Evolutionary conservation across 2,113 vertebrate species (phyloP).

Genomic region (Hippopotamus amphibius): DNA sequence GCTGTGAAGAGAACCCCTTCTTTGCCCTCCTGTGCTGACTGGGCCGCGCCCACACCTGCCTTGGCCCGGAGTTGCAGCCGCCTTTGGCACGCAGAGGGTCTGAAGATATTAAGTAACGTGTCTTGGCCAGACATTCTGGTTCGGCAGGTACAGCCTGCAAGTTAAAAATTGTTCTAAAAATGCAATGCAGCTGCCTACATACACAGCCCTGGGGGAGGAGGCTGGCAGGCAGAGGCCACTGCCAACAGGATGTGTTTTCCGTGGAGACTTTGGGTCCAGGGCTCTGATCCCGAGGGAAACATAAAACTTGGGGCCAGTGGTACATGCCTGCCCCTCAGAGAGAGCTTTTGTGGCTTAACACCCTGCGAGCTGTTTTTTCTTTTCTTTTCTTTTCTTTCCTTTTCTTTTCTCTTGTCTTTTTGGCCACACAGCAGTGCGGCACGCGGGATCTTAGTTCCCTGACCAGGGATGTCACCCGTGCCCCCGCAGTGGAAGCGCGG

Average conservation of each 20-base stretch:
- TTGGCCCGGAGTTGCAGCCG: background rate
- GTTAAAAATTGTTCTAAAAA: conserved; percentile 70
- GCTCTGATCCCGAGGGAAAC: background rate
- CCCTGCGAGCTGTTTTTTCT: background rate
- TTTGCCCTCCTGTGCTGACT: background rate
- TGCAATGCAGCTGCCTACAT: conserved; percentile 11
- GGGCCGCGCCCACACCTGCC: background rate
- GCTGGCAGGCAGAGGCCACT: background rate
- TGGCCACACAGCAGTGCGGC: fast-evolving
- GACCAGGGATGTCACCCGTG: background rate
- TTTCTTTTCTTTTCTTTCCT: background rate
- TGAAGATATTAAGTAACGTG: conserved; percentile 51
- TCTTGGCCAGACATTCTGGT: conserved; percentile 74
- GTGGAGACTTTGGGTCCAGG: background rate
- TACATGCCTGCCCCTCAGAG: background rate
- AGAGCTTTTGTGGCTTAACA: background rate
- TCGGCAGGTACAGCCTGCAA: conserved; percentile 36
- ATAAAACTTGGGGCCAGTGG: background rate
- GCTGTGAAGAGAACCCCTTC: background rate
- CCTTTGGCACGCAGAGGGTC: background rate
- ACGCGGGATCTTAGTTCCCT: background rate
- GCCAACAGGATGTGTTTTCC: background rate
- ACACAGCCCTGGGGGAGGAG: background rate
- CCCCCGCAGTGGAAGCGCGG: background rate
- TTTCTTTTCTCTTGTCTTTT: background rate